Percentiles rank a stretch among this genome's conserved stretches.
Conservation (phyloP, 1,140 invertebrate species). For the Polyergus mexicanus region DNA sequence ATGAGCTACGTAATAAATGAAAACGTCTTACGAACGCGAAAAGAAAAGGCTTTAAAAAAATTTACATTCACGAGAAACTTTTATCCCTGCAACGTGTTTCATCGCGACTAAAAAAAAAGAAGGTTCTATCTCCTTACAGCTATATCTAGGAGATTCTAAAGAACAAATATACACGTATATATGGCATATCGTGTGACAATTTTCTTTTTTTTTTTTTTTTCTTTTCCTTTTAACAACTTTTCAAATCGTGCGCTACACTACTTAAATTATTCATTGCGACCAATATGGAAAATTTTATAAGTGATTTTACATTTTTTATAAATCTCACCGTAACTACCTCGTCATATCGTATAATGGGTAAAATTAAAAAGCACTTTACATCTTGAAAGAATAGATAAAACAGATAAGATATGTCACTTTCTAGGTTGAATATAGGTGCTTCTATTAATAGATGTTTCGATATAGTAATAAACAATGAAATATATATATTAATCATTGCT, state of each 20-base stretch:
- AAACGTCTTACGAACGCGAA: background rate
- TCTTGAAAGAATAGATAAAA: background rate
- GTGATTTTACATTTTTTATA: background rate
- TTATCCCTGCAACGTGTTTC: background rate
- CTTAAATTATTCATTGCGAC: too few species aligned
- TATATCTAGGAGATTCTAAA: background rate
- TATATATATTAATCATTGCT: background rate
- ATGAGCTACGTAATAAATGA: constrained; percentile 19
- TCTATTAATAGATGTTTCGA: background rate
- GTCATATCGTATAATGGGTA: background rate
- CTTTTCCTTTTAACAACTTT: too few species aligned
- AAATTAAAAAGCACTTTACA: background rate
- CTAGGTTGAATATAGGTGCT: background rate
- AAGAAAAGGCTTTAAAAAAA: background rate
- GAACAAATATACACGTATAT: too few species aligned
- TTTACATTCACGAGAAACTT: background rate
- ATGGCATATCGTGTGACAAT: too few species aligned
- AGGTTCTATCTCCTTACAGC: background rate
- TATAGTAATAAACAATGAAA: constrained; percentile 4
- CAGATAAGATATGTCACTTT: background rate
- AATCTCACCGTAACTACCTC: background rate
- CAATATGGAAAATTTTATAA: background rate
- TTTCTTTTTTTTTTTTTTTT: too few species aligned
- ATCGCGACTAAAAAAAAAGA: background rate
- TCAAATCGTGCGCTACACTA: too few species aligned